Percentiles rank a stretch among this genome's conserved stretches.
Evolutionary conservation across 2,797 vertebrate genomes (phyloP).

Genomic region (Lacerta viridis): DNA sequence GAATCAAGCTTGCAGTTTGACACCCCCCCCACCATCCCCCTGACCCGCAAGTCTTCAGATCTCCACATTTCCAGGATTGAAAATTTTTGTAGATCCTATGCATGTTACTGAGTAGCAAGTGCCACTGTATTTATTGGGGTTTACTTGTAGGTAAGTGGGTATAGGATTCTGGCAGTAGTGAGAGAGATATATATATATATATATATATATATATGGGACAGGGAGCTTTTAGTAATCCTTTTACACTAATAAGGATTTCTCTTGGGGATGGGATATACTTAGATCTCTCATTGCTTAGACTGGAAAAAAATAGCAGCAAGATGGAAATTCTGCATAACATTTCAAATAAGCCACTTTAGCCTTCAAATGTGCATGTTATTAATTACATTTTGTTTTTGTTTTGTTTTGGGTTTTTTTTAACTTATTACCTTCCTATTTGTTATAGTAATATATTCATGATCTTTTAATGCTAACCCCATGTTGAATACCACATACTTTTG

Average conservation of each 20-base stretch:
- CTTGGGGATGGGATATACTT: background rate
- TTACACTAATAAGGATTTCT: background rate
- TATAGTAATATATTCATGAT: background rate
- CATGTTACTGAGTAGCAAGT: background rate
- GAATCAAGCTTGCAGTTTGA: background rate
- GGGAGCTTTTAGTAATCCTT: background rate
- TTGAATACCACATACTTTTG: background rate
- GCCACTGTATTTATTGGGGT: background rate
- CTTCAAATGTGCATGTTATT: background rate
- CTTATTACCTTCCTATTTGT: background rate
- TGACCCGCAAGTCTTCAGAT: background rate
- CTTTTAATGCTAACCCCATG: background rate
- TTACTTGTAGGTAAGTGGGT: background rate
- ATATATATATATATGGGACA: background rate
- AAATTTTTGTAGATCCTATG: background rate
- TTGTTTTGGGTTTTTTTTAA: background rate
- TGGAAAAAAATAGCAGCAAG: background rate
- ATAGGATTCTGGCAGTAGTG: background rate
- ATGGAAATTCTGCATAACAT: background rate
- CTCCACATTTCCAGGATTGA: background rate
- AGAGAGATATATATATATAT: background rate
- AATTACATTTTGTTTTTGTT: too few species aligned
- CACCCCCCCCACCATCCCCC: too few species aligned
- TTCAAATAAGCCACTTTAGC: background rate
- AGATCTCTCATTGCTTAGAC: background rate